These are phyloP conservation scores for Andricus quercusramuli DNA, from an alignment of 2,888 invertebrate genomes.

Conservation along the genomic window DNA sequence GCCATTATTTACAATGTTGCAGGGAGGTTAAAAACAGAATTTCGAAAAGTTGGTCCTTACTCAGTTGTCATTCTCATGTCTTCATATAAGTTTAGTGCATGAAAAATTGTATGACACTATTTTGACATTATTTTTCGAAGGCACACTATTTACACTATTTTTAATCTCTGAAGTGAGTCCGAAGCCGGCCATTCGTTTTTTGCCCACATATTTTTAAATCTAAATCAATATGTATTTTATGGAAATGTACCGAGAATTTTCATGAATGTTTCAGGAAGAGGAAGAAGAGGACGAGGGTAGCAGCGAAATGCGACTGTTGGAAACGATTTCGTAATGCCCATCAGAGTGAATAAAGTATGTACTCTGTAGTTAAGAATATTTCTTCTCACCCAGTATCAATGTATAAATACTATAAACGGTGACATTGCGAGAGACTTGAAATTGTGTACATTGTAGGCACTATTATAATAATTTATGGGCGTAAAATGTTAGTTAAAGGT, in stretches of 20 bases:
- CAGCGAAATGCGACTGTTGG: conserved; percentile 72
- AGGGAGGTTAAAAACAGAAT: no score
- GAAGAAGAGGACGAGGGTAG: conserved; percentile 79
- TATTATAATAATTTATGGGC: conserved; percentile 27
- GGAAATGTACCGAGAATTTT: conserved; percentile 4
- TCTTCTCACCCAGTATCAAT: conserved; percentile 64
- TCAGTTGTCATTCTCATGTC: no score
- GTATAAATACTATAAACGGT: conserved; percentile 48
- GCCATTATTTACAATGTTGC: no score
- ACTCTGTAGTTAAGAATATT: conserved; percentile 72
- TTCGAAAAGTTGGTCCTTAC: no score
- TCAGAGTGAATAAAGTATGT: conserved; percentile 62
- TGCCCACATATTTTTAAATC: no score
- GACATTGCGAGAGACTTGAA: conserved; percentile 22
- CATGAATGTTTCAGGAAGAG: conserved; percentile 69
- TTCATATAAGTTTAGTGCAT: no score
- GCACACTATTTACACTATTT: no score
- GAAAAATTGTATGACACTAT: no score
- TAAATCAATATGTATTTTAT: background rate
- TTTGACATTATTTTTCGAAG: no score
- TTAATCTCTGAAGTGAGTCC: no score
- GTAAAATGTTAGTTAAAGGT: conserved; percentile 18
- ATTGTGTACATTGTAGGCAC: conserved; percentile 30
- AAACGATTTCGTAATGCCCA: conserved; percentile 75
- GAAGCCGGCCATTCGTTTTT: no score